Conservation (phyloP, 2,113 vertebrate species). For the Poecile atricapillus region DNA sequence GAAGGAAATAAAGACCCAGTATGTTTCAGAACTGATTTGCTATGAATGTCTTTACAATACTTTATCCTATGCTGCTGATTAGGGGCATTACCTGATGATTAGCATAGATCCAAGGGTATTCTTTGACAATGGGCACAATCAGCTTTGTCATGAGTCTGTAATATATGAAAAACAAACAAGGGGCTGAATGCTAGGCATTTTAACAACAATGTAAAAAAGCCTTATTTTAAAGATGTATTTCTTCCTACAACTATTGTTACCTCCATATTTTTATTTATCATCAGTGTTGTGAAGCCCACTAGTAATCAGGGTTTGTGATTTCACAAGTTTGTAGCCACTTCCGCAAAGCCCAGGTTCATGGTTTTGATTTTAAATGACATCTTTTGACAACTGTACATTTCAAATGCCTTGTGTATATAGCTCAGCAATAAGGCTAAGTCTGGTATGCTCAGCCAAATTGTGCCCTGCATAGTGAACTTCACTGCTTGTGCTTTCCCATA, state of each 20-base stretch:
- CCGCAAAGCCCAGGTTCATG: background rate
- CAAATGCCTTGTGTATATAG: conserved; percentile 46
- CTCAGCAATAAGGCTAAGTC: conserved; percentile 7
- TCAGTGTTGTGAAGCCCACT: background rate
- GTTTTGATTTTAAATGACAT: background rate
- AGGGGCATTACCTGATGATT: conserved; percentile 42
- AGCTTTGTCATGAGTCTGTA: conserved; percentile 11
- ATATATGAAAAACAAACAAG: conserved; percentile 23
- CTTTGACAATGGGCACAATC: conserved; percentile 1
- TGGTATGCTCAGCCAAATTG: background rate
- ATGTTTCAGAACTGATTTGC: conserved; percentile 8
- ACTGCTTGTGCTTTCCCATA: background rate
- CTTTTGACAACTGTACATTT: conserved; percentile 50
- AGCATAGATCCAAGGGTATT: background rate
- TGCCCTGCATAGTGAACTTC: background rate
- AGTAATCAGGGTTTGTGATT: background rate
- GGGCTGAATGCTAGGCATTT: conserved; percentile 4
- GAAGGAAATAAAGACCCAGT: background rate
- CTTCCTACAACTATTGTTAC: background rate
- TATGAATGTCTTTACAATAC: conserved; percentile 30
- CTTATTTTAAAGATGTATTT: conserved; percentile 4
- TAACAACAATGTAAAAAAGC: background rate
- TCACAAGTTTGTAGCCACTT: background rate
- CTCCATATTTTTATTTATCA: background rate
- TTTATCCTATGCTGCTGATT: conserved; percentile 42